Conservation (phyloP, 2,113 vertebrate genomes). For the Tachysurus vachellii region DNA sequence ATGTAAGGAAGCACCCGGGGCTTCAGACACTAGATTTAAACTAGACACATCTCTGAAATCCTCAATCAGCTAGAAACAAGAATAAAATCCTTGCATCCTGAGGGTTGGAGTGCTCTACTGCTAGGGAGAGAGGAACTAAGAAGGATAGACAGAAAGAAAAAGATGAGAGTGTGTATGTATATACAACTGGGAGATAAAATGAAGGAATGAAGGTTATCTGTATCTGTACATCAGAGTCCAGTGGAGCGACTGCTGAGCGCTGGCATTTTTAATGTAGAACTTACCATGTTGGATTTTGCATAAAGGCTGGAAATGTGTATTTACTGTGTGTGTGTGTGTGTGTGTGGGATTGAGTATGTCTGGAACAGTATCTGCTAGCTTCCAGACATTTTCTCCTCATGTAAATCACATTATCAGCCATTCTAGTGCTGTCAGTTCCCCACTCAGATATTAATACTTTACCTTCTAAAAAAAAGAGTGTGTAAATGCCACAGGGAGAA, state of each 20-base stretch:
- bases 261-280: conserved; percentile 18
- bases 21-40: conserved; percentile 44
- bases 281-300: conserved; percentile 17
- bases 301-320: conserved; percentile 18
- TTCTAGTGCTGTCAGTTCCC: neutral
- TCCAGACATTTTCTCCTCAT: conserved; percentile 38
- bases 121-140: neutral
- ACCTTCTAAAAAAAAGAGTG: conserved; percentile 30
- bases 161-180: neutral
- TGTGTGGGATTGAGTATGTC: neutral
- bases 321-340: neutral
- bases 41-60: conserved; percentile 42
- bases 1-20: conserved; percentile 40
- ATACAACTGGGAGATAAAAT: neutral
- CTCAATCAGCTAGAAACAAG: conserved; percentile 47
- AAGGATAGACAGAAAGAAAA: conserved; percentile 1
- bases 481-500: neutral
- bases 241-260: neutral
- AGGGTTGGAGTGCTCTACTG: conserved; percentile 8
- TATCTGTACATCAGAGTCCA: neutral
- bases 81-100: conserved; percentile 40
- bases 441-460: conserved; percentile 38
- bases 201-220: conserved; percentile 2
- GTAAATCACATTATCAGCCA: conserved; percentile 39
- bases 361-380: conserved; percentile 12